Evolutionary conservation across 1,140 invertebrate species (phyloP).

Genomic region (Caenorhabditis remanei): DNA sequence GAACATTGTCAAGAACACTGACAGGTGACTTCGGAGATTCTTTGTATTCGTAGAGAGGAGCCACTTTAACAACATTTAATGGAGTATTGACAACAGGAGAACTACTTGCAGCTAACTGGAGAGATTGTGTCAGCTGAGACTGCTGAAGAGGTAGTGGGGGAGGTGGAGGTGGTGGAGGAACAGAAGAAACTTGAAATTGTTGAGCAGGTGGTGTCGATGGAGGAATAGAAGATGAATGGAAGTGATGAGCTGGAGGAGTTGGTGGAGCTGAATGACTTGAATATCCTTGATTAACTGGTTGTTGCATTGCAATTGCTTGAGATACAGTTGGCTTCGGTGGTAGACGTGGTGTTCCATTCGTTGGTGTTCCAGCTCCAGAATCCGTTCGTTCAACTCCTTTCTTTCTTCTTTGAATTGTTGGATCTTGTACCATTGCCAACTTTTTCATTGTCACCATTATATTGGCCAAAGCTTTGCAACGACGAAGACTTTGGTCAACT

Average conservation of each 20-base stretch:
- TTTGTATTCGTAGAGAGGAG: constrained; percentile 28
- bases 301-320: constrained; percentile 23
- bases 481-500: constrained; percentile 70
- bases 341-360: constrained; percentile 27
- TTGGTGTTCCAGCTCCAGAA: constrained; percentile 47
- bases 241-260: constrained; percentile 43
- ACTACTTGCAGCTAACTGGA: not conserved
- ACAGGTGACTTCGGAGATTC: constrained; percentile 59
- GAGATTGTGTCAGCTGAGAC: constrained; percentile 15
- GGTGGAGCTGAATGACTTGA: constrained; percentile 53
- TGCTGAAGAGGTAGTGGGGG: constrained; percentile 24
- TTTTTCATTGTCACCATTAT: constrained; percentile 78
- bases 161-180: constrained; percentile 16
- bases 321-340: constrained; percentile 12
- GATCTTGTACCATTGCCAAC: constrained; percentile 76
- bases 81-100: constrained; percentile 2
- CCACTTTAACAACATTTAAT: not conserved
- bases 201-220: constrained; percentile 49
- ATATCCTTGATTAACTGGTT: constrained; percentile 24
- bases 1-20: constrained; percentile 63
- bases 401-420: constrained; percentile 65
- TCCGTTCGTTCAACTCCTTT: constrained; percentile 45
- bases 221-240: not conserved
- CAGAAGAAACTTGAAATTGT: not conserved
- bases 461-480: constrained; percentile 74